Evolutionary conservation across 2,797 vertebrate genomes (phyloP).

Genomic region (Neopelma chrysocephalum): DNA sequence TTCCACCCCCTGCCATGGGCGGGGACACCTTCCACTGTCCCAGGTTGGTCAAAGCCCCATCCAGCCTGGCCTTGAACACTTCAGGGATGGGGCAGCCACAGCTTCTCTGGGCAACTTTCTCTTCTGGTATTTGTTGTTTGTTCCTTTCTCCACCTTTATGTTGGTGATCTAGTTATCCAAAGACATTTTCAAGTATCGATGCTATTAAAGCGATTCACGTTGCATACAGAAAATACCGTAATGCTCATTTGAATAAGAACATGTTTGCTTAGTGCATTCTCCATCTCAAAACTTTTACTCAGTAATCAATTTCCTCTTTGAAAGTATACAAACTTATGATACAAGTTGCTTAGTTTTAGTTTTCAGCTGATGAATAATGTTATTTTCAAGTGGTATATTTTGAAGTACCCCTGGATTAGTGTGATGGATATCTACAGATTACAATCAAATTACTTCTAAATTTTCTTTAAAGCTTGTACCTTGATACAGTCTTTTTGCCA

Average conservation of each 20-base stretch:
- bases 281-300: background rate
- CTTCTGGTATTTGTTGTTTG: background rate
- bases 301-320: background rate
- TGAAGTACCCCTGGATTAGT: background rate
- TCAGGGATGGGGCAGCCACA: background rate
- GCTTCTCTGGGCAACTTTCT: background rate
- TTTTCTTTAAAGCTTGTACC: background rate
- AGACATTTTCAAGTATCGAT: background rate
- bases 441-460: background rate
- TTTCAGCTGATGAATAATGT: background rate
- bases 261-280: background rate
- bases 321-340: background rate
- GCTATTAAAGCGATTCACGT: background rate
- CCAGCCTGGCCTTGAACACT: background rate
- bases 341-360: background rate
- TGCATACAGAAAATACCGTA: background rate
- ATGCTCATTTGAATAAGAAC: background rate
- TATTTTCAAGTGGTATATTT: background rate
- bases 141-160: background rate
- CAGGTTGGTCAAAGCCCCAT: too few relatives aligned
- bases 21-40: too few relatives aligned
- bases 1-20: too few relatives aligned
- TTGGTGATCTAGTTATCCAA: background rate
- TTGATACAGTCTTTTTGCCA: background rate
- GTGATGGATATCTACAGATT: background rate